These are phyloP conservation scores for Drosophila burlai DNA, from an alignment of 1,140 invertebrate genomes.

Conservation along the genomic window DNA sequence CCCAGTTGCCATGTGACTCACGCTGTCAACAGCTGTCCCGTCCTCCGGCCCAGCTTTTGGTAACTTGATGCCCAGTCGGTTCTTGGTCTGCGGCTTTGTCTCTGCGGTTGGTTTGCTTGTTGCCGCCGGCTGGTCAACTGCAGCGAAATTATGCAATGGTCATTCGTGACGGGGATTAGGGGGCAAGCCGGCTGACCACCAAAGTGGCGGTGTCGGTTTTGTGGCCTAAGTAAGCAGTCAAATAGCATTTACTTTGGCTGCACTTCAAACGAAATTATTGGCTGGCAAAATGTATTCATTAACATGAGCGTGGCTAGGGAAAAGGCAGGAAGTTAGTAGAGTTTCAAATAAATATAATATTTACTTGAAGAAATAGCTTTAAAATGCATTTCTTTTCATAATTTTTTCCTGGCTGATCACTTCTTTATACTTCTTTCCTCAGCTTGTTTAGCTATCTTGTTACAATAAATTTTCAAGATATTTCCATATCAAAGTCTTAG, in stretches of 20 bases:
- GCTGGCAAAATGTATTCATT: slow-evolving; percentile 18
- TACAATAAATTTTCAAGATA: slow-evolving; percentile 10
- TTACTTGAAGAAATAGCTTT: neutral
- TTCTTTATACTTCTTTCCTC: slow-evolving; percentile 3
- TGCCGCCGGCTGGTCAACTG: slow-evolving; percentile 48
- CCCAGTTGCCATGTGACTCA: slow-evolving; percentile 44
- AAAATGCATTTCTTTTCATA: neutral
- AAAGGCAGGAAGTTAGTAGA: neutral
- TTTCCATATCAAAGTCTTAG: slow-evolving; percentile 74
- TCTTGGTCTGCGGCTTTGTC: slow-evolving; percentile 35
- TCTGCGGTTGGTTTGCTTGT: slow-evolving; percentile 49
- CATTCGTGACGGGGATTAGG: neutral
- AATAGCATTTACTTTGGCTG: slow-evolving; percentile 43
- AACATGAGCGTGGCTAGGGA: neutral
- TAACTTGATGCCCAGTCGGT: slow-evolving; percentile 44
- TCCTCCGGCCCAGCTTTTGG: slow-evolving; percentile 9
- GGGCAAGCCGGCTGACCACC: slow-evolving; percentile 30
- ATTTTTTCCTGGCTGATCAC: neutral
- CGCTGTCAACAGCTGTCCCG: slow-evolving; percentile 36
- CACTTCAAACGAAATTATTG: slow-evolving; percentile 34
- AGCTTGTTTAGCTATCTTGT: slow-evolving; percentile 2
- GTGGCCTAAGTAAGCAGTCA: slow-evolving; percentile 35
- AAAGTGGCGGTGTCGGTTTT: slow-evolving; percentile 45
- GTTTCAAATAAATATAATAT: neutral
- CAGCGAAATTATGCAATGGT: slow-evolving; percentile 54